Evolutionary conservation across 2,113 vertebrate species (phyloP).

Genomic region (Chlorocebus sabaeus): DNA sequence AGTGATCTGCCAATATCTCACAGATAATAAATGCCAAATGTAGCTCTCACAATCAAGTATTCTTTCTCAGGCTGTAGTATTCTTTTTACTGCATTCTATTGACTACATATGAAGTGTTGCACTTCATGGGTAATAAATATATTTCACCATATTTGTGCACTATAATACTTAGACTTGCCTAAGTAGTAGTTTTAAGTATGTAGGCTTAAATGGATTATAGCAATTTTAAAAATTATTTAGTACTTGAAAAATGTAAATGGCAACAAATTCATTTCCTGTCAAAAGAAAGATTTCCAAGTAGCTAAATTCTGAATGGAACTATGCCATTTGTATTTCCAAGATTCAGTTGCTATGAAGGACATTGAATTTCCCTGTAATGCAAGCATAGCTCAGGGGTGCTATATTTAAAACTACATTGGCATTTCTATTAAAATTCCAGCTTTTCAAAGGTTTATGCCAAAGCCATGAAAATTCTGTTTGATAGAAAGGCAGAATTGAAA

Average conservation of each 20-base stretch:
- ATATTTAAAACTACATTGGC: conserved; percentile 69
- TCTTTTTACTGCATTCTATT: background rate
- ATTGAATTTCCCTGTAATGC: conserved; percentile 37
- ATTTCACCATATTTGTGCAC: background rate
- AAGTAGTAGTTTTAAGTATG: background rate
- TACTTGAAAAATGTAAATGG: conserved; percentile 9
- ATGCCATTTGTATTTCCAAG: background rate
- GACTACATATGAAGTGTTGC: background rate
- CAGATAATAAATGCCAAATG: background rate
- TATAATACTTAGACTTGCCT: conserved; percentile 23
- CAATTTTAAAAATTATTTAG: background rate
- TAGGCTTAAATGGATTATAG: background rate
- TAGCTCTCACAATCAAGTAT: background rate
- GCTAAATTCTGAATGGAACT: conserved; percentile 40
- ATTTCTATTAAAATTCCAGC: conserved; percentile 76
- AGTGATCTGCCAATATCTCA: background rate
- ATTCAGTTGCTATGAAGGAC: background rate
- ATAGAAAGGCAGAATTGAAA: conserved; percentile 59
- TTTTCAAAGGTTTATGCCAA: conserved; percentile 69
- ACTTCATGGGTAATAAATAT: background rate
- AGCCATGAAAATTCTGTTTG: conserved; percentile 66
- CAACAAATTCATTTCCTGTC: conserved; percentile 49
- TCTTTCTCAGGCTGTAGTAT: background rate
- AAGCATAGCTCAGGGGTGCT: conserved; percentile 48
- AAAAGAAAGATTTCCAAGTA: conserved; percentile 18